Base-by-base conservation (phyloP, 2,888 invertebrate species). In the Patella caerulea region DNA sequence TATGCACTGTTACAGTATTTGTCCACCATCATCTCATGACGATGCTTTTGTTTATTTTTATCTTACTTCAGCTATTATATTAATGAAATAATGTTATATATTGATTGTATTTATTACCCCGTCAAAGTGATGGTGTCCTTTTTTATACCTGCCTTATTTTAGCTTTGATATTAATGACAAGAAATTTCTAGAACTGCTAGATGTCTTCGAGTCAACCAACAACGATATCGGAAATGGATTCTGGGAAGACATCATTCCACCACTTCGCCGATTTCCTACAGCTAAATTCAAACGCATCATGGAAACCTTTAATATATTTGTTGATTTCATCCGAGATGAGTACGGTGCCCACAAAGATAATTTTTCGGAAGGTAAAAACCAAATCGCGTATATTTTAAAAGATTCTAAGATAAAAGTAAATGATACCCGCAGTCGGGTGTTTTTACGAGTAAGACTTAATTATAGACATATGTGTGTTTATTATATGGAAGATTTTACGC, bases 241-340 rank as follows among this genome's bases (percentile, higher is more conserved):
- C 45, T 52, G 73, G n/a, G 80, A 80, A 56, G 80, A 80, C 45
- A 19, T 76, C 69, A 65, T 80, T 15, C 76, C 80, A 0, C 74
- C 70, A 24, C 74, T 80, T 15, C 69, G 65, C 19, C 70, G 73
- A 55, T 78, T 29, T n/a, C 78, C 78, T 12, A 65, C 65, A 7
- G 65, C 17, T 12, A 59, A 59, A 19, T 70, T 78, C 55, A 59
- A 70, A 12, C 11, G 24, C 14, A 52, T 70, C 9, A 15, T 56
- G 53, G 24, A 19, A 19, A n/a, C 24, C 5, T 45, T 65, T 2
- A 45, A 53, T 2, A 29, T 55, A 19, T 69, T 78, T 34, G 53
- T 24, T 1, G 59, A 71, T 3, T 76, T 65, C 14, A 5, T 78
- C 0, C 14, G 69, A 19, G 15, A 11, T 4, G 19, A 72, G 5